Conservation (phyloP, 2,797 vertebrate species). For the Poecile montanus region DNA sequence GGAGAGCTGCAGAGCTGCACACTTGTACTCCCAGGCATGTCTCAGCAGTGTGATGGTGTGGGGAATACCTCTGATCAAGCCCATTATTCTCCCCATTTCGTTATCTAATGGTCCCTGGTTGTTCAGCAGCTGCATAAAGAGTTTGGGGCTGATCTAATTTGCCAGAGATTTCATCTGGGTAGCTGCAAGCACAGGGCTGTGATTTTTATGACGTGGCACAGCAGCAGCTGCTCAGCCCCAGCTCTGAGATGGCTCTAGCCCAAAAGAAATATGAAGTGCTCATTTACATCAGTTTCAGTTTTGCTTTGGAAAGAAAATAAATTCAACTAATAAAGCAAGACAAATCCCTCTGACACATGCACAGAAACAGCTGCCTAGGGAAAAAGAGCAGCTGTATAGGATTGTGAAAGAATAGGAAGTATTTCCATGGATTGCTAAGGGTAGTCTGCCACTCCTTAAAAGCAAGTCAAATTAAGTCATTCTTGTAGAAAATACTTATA, state of each 20-base stretch:
- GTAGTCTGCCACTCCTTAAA: background rate
- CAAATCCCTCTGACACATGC: background rate
- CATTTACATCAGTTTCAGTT: background rate
- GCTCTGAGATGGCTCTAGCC: background rate
- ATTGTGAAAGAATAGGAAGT: background rate
- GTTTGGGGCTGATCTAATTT: conserved; percentile 23
- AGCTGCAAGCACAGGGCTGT: background rate
- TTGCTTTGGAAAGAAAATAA: conserved; percentile 22
- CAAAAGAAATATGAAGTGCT: background rate
- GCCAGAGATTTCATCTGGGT: background rate
- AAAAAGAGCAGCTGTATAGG: background rate
- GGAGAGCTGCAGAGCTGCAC: background rate
- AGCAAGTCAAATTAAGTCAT: background rate
- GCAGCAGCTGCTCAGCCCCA: conserved; percentile 28
- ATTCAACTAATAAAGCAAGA: background rate
- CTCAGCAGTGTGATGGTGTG: background rate
- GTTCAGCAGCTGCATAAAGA: background rate
- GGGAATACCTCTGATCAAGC: background rate
- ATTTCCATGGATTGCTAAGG: background rate
- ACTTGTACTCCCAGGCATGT: background rate
- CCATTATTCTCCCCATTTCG: background rate
- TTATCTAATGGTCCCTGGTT: background rate
- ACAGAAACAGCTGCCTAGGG: background rate
- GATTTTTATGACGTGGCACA: background rate
- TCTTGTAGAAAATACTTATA: background rate